Conservation (phyloP, 2,888 invertebrate genomes). For the Papilio demoleus region DNA sequence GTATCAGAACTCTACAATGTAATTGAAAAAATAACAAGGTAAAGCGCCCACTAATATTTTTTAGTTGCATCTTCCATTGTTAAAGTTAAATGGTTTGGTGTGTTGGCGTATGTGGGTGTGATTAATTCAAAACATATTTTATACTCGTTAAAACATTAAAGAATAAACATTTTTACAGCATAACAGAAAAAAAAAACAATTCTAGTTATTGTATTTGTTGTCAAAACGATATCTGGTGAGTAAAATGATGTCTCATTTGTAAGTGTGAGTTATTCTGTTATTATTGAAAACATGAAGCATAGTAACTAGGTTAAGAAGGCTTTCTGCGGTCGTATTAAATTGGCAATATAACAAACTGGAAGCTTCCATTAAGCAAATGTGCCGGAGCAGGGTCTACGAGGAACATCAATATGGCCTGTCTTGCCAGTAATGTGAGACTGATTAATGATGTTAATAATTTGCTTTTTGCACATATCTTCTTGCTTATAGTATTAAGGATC, state of each 20-base stretch:
- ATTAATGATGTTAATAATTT: slow-evolving; percentile 10
- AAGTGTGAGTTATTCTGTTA: background rate
- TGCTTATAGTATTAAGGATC: background rate
- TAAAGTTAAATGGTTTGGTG: slow-evolving; percentile 52
- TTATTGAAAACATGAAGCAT: background rate
- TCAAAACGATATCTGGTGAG: no score
- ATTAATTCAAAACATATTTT: background rate
- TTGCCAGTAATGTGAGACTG: slow-evolving; percentile 19
- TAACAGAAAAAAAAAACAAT: background rate
- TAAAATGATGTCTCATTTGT: no score
- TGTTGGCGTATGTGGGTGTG: slow-evolving; percentile 44
- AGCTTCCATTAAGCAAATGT: slow-evolving; percentile 15
- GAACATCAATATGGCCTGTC: slow-evolving; percentile 8
- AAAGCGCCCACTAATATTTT: slow-evolving; percentile 50
- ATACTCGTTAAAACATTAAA: background rate
- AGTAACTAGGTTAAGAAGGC: background rate
- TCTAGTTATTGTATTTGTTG: no score
- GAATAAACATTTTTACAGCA: background rate
- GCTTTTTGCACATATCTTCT: slow-evolving; percentile 3
- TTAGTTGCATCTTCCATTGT: slow-evolving; percentile 61
- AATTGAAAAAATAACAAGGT: no score
- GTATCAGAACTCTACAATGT: background rate
- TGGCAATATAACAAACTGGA: slow-evolving; percentile 8
- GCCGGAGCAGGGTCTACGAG: slow-evolving; percentile 1
- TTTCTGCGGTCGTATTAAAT: slow-evolving; percentile 6